phyloP scores from a whole-genome alignment of 2,888 invertebrate species.

The Buathra laborator region DNA sequence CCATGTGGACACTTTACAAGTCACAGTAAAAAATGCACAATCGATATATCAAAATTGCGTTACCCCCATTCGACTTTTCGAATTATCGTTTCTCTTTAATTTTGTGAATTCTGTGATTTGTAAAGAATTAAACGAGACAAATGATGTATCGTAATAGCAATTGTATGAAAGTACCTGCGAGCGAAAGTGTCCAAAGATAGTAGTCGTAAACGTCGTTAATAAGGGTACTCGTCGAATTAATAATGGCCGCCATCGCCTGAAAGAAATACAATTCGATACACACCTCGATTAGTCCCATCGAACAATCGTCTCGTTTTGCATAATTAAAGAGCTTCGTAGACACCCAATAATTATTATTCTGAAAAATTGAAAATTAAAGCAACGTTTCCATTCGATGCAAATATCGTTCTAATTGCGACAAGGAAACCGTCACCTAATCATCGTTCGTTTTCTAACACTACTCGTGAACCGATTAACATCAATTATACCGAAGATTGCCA shows the following conservation, averaged over 20 bases:
- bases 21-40: too few relatives aligned
- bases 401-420: neutral
- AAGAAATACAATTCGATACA: constrained; percentile 62
- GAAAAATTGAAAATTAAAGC: neutral
- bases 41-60: too few relatives aligned
- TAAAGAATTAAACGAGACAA: too few relatives aligned
- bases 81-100: too few relatives aligned
- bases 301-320: constrained; percentile 20
- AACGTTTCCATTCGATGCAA: neutral
- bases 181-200: constrained; percentile 91
- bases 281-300: neutral
- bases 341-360: neutral
- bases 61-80: too few relatives aligned
- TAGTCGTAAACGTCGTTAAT: constrained; percentile 87
- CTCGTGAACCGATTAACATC: too few relatives aligned
- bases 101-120: too few relatives aligned
- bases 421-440: neutral
- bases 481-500: too few relatives aligned
- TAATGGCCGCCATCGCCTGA: constrained; percentile 82
- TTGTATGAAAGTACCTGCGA: constrained; percentile 87
- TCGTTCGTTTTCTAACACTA: too few relatives aligned
- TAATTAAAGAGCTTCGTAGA: neutral
- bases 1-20: too few relatives aligned
- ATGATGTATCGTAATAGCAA: neutral
- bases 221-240: constrained; percentile 83